Conservation (phyloP, 1,140 invertebrate species). For the Drosophila hydei region DNA sequence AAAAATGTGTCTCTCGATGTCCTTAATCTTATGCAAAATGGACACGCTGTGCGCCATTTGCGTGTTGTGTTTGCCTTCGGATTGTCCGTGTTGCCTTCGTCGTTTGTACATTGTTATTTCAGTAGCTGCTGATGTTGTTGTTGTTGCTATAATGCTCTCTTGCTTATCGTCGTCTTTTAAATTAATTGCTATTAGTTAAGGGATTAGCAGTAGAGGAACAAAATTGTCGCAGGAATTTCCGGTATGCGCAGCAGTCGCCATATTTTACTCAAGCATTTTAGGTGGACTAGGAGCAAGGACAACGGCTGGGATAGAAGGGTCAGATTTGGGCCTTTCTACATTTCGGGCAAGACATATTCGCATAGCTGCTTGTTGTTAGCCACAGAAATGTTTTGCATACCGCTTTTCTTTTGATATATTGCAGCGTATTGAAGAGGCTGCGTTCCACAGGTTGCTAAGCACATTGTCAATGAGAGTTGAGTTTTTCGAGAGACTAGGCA, state of each 20-base stretch:
- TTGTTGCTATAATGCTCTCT: slow-evolving; percentile 60
- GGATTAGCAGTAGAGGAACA: slow-evolving; percentile 78
- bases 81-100: slow-evolving; percentile 44
- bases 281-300: background rate
- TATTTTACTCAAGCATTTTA: slow-evolving; percentile 68
- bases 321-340: slow-evolving; percentile 26
- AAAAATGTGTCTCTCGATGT: slow-evolving; percentile 75
- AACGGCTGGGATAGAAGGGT: slow-evolving; percentile 18
- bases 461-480: slow-evolving; percentile 15
- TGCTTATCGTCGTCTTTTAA: slow-evolving; percentile 81
- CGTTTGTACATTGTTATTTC: slow-evolving; percentile 22
- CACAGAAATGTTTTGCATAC: slow-evolving; percentile 73
- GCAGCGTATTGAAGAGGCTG: slow-evolving; percentile 77
- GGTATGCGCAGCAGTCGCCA: slow-evolving; percentile 71
- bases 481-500: slow-evolving; percentile 3
- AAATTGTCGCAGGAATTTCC: slow-evolving; percentile 82
- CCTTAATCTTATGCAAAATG: slow-evolving; percentile 82
- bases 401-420: slow-evolving; percentile 82
- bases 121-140: slow-evolving; percentile 26
- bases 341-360: slow-evolving; percentile 53
- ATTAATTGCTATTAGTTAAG: slow-evolving; percentile 84
- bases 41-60: slow-evolving; percentile 80
- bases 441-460: slow-evolving; percentile 80
- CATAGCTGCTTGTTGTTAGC: slow-evolving; percentile 52
- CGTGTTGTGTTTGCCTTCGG: slow-evolving; percentile 58